Evolutionary conservation across 2,797 vertebrate genomes (phyloP).

Genomic region (Acipenser oxyrinchus): DNA sequence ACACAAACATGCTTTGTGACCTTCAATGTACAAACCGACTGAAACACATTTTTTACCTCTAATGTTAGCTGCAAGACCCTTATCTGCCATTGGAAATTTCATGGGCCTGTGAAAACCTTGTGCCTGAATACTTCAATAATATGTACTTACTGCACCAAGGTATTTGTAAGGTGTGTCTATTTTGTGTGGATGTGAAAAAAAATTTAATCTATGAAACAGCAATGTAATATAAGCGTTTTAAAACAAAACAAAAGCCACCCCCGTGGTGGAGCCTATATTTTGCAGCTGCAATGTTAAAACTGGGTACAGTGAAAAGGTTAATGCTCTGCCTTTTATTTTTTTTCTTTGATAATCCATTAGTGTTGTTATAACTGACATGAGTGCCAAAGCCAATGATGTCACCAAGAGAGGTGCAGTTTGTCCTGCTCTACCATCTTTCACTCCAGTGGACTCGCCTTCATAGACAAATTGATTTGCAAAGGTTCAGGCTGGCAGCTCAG

Average conservation of each 20-base stretch:
- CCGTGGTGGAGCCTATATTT: neutral
- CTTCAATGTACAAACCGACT: conserved; percentile 22
- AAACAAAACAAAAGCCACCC: neutral
- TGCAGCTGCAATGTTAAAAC: neutral
- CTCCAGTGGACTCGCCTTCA: conserved; percentile 73
- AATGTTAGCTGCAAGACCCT: neutral
- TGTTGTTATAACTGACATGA: conserved; percentile 40
- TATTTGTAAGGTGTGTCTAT: conserved; percentile 30
- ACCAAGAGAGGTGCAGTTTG: conserved; percentile 69
- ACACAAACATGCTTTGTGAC: conserved; percentile 3
- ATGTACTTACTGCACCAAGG: conserved; percentile 7
- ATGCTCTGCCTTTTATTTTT: conserved; percentile 11
- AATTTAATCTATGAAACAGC: neutral
- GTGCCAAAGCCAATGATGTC: conserved; percentile 56
- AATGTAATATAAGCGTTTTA: too few species aligned
- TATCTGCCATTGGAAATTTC: conserved; percentile 13
- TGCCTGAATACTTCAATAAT: too few species aligned
- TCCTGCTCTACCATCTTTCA: conserved; percentile 66
- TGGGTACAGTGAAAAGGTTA: conserved; percentile 10
- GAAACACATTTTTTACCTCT: conserved; percentile 34
- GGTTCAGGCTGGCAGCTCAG: conserved; percentile 81
- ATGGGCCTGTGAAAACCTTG: neutral
- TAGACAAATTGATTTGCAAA: conserved; percentile 99
- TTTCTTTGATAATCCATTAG: conserved; percentile 22
- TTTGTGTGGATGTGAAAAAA: neutral